phyloP scores from a whole-genome alignment of 2,113 vertebrate species.

The Triplophysa tibetana region DNA sequence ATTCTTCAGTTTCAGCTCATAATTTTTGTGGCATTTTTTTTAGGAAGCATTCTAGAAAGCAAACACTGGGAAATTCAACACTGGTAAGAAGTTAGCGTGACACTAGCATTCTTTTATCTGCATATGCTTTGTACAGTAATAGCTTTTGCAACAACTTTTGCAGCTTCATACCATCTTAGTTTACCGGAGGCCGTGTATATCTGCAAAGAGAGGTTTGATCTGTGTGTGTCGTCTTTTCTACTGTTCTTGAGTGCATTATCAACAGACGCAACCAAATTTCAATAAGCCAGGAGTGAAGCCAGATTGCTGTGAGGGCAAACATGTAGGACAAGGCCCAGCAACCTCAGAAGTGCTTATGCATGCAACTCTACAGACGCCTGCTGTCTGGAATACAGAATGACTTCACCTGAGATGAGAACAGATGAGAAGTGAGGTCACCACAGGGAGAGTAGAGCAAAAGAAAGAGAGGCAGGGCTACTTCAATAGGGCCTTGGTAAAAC shows the following conservation, averaged over 20 bases:
- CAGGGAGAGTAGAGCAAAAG: neutral
- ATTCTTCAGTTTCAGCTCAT: conserved; percentile 24
- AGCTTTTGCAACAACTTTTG: conserved; percentile 2
- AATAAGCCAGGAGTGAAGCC: conserved; percentile 50
- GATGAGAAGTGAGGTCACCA: conserved; percentile 28
- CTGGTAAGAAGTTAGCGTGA: neutral
- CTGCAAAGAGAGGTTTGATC: conserved; percentile 20
- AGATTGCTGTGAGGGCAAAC: conserved; percentile 36
- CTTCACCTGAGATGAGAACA: conserved; percentile 58
- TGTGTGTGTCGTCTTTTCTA: conserved; percentile 5
- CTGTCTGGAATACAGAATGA: conserved; percentile 65
- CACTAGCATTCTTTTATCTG: no score
- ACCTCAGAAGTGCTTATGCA: conserved; percentile 63
- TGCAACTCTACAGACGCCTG: conserved; percentile 52
- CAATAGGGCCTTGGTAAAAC: neutral
- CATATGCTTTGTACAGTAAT: no score
- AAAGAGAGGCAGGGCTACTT: neutral
- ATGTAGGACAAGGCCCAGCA: conserved; percentile 59
- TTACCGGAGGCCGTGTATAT: neutral
- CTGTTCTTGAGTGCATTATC: conserved; percentile 34
- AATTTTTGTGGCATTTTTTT: conserved; percentile 41
- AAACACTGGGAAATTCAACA: conserved; percentile 19
- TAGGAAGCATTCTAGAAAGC: conserved; percentile 37
- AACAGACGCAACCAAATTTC: conserved; percentile 52
- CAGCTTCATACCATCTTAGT: neutral